These are phyloP conservation scores for Cynoglossus semilaevis DNA, from an alignment of 2,113 vertebrate species.

Conservation along the genomic window DNA sequence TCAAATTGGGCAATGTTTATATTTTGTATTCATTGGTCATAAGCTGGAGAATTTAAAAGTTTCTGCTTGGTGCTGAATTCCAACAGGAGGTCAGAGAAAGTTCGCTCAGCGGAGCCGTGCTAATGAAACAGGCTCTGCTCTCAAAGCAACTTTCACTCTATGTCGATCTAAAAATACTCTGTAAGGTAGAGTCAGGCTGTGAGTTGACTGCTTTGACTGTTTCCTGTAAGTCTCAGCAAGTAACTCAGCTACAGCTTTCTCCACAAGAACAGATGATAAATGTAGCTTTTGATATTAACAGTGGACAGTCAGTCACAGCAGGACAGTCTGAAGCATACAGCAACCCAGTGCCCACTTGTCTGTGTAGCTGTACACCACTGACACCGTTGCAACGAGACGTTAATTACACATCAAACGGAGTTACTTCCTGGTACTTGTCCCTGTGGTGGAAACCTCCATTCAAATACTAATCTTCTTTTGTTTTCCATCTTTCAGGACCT, in stretches of 20 bases:
- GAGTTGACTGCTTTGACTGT: no score
- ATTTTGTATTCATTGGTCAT: not conserved
- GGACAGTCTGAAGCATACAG: no score
- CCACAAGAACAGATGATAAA: no score
- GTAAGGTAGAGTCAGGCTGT: not conserved
- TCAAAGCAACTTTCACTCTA: not conserved
- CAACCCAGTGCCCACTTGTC: no score
- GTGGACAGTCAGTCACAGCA: no score
- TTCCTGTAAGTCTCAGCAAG: no score
- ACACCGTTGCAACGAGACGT: no score
- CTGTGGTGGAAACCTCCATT: not conserved
- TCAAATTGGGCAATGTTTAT: not conserved
- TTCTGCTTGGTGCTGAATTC: slow-evolving; percentile 13
- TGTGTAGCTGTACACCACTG: no score
- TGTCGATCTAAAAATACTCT: not conserved
- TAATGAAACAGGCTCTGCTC: slow-evolving; percentile 51
- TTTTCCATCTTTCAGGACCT: slow-evolving; percentile 80
- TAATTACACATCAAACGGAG: no score
- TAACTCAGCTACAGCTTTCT: no score
- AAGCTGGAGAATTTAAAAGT: slow-evolving; percentile 1
- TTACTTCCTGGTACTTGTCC: rapidly evolving
- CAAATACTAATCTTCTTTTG: not conserved
- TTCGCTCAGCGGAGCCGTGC: slow-evolving; percentile 42
- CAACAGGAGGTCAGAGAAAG: slow-evolving; percentile 22
- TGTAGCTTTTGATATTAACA: no score